phyloP scores from a whole-genome alignment of 2,113 vertebrate species.

The Amphiprion ocellaris region DNA sequence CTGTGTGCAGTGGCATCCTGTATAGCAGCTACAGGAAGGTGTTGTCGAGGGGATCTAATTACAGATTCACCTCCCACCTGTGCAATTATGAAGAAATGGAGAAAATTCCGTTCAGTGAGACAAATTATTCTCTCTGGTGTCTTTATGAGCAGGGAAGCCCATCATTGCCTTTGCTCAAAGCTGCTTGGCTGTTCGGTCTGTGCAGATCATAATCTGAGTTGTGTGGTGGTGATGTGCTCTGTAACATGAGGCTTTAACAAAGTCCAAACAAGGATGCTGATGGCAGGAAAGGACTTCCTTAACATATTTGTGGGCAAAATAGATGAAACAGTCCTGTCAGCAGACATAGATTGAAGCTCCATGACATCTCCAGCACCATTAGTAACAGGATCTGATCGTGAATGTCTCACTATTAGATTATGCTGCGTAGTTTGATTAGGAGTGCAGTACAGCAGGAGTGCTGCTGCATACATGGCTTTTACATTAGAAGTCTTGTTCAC shows the following conservation, averaged over 20 bases:
- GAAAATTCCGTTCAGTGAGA: conserved; percentile 18
- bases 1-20: no score
- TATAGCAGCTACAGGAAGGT: conserved; percentile 21
- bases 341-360: conserved; percentile 34
- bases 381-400: conserved; percentile 45
- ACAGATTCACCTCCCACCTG: conserved; percentile 55
- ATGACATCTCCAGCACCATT: conserved; percentile 54
- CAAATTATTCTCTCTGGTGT: conserved; percentile 35
- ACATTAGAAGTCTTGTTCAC: conserved; percentile 20
- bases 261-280: conserved; percentile 37
- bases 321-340: conserved; percentile 50
- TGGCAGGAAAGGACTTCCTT: conserved; percentile 33
- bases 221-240: conserved; percentile 28
- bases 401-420: conserved; percentile 56
- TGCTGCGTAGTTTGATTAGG: conserved; percentile 46
- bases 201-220: conserved; percentile 48
- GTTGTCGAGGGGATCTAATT: conserved; percentile 52
- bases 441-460: conserved; percentile 14
- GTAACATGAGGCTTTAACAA: conserved; percentile 35
- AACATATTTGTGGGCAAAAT: conserved; percentile 52
- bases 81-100: conserved; percentile 44
- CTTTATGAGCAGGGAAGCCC: conserved; percentile 26
- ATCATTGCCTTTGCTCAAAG: conserved; percentile 40
- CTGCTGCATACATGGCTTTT: conserved; percentile 29
- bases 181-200: conserved; percentile 14